Percentiles rank a stretch among this genome's conserved stretches.
Conservation (phyloP, 2,797 vertebrate genomes). For the Scomberomorus guttatus region DNA sequence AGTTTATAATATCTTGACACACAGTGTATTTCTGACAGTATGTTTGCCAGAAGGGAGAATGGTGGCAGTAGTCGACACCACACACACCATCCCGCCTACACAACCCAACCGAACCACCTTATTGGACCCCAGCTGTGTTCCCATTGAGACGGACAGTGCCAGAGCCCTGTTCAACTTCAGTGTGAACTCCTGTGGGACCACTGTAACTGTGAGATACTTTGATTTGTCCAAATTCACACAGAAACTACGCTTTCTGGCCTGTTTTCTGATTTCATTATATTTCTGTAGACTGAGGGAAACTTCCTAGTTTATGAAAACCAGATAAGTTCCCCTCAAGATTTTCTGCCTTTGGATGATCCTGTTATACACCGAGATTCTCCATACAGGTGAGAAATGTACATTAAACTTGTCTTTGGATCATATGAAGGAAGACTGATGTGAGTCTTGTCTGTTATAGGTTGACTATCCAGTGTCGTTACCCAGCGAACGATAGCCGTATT, state of each 20-base stretch:
- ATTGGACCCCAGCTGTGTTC: constrained; percentile 81
- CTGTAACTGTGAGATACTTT: constrained; percentile 65
- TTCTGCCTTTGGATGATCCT: constrained; percentile 63
- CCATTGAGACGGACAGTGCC: constrained; percentile 73
- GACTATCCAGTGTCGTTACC: constrained; percentile 84
- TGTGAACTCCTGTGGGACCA: constrained; percentile 82
- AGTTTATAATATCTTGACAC: background rate
- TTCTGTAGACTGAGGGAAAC: constrained; percentile 78
- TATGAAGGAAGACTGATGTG: background rate
- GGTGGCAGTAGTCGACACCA: constrained; percentile 78
- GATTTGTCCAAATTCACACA: background rate
- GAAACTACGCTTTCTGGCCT: fast-evolving
- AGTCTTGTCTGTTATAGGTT: constrained; percentile 66
- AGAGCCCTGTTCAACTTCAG: constrained; percentile 84
- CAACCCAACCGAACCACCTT: constrained; percentile 82
- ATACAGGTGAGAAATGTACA: constrained; percentile 77
- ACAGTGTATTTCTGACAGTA: constrained; percentile 51
- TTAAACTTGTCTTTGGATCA: background rate
- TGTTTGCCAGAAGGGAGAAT: constrained; percentile 83
- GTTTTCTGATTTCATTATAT: constrained; percentile 5
- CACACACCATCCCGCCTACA: constrained; percentile 78
- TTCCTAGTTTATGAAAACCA: constrained; percentile 87
- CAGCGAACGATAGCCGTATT: constrained; percentile 66
- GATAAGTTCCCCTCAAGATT: constrained; percentile 81
- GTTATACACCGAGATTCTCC: constrained; percentile 82